Conservation (phyloP, 2,113 vertebrate species). For the Australoheros scitulus region DNA sequence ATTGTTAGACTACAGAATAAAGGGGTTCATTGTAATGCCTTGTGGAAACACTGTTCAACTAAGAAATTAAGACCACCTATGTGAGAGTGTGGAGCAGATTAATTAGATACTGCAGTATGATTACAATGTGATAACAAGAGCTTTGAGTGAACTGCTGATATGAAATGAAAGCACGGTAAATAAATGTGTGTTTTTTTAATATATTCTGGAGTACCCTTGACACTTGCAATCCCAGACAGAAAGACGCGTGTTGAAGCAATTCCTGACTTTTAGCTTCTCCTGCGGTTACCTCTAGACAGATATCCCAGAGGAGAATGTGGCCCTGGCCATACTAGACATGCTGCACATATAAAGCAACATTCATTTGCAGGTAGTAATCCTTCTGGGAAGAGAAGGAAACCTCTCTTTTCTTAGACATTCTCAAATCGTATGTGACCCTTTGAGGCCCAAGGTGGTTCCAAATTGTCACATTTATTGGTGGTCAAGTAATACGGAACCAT, state of each 20-base stretch:
- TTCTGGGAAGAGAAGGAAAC: constrained; percentile 18
- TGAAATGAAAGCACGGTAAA: background rate
- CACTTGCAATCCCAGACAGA: constrained; percentile 10
- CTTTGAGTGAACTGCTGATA: background rate
- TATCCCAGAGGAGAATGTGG: constrained; percentile 42
- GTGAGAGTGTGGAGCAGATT: constrained; percentile 5
- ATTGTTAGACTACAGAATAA: constrained; percentile 19
- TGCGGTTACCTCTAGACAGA: constrained; percentile 41
- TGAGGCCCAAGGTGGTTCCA: constrained; percentile 32
- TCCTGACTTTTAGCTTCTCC: constrained; percentile 33
- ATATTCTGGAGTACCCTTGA: background rate
- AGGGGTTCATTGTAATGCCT: constrained; percentile 32
- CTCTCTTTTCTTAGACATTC: constrained; percentile 20
- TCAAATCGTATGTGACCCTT: constrained; percentile 21
- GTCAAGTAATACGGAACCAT: constrained; percentile 7
- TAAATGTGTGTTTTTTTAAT: background rate
- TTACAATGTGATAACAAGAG: background rate
- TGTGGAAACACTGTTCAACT: constrained; percentile 22
- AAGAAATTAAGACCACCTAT: constrained; percentile 3
- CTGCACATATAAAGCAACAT: constrained; percentile 52
- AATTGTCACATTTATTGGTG: constrained; percentile 25
- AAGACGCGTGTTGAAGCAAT: constrained; percentile 25
- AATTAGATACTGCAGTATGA: background rate
- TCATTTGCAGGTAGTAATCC: constrained; percentile 46
- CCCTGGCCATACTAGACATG: constrained; percentile 19